Conservation (phyloP, 2,113 vertebrate species). For the Hemichromis elongatus region DNA sequence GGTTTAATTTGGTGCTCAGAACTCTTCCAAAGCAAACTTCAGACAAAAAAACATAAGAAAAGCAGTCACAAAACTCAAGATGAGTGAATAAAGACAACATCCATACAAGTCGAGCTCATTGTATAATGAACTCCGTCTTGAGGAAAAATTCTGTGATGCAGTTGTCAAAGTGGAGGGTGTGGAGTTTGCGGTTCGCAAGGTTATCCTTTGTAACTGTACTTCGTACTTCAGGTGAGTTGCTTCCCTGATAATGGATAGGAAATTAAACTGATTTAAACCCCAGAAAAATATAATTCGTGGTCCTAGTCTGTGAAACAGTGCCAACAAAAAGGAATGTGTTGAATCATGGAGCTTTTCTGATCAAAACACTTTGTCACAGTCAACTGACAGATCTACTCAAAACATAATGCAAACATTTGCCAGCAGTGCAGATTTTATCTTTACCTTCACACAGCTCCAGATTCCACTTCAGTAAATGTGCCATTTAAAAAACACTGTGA, state of each 20-base stretch:
- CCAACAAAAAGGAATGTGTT: background rate
- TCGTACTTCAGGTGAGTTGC: conserved; percentile 12
- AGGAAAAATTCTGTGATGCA: background rate
- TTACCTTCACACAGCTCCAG: background rate
- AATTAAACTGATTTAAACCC: background rate
- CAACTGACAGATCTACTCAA: background rate
- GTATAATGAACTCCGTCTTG: background rate
- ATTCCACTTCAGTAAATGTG: background rate
- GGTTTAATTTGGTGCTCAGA: background rate
- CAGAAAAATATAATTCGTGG: background rate
- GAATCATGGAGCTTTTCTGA: background rate
- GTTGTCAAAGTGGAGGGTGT: conserved; percentile 2
- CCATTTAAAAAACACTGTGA: background rate
- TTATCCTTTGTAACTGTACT: conserved; percentile 7
- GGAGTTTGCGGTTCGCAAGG: conserved; percentile 4
- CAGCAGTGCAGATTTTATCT: background rate
- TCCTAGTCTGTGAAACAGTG: background rate
- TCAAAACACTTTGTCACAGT: fast-evolving
- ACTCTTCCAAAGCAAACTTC: background rate
- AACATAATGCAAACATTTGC: background rate
- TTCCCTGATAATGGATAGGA: background rate
- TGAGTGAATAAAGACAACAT: background rate
- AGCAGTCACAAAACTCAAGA: background rate
- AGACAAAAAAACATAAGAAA: fast-evolving
- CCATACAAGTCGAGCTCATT: background rate